A percentile compares a stretch with the other conserved stretches of the same genome.
These are phyloP conservation scores for Acanthosepion pharaonis DNA, from an alignment of 2,888 invertebrate genomes.

Conservation along the genomic window DNA sequence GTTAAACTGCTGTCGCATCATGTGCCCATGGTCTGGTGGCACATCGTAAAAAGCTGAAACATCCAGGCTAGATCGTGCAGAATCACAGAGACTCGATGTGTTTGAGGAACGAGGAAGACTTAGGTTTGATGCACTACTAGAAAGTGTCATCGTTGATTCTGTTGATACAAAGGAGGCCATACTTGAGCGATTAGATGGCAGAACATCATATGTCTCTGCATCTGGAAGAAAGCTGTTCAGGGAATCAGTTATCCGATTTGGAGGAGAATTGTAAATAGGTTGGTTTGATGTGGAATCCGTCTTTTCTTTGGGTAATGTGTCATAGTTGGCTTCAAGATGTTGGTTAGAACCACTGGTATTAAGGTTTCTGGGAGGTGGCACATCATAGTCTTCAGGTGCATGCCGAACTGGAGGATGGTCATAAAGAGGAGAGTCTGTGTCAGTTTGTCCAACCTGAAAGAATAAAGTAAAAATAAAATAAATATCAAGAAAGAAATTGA, in stretches of 20 bases:
- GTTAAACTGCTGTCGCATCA: constrained; percentile 63
- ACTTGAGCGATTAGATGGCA: constrained; percentile 72
- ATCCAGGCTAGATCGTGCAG: constrained; percentile 77
- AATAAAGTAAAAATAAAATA: not conserved
- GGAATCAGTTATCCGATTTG: not conserved
- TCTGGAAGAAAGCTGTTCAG: constrained; percentile 47
- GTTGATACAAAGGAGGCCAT: constrained; percentile 72
- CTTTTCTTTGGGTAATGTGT: constrained; percentile 77
- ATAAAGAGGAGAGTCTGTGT: constrained; percentile 52
- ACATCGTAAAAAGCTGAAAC: constrained; percentile 69
- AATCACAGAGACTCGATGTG: constrained; percentile 78
- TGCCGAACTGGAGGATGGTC: constrained; percentile 51
- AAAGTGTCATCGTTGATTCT: constrained; percentile 70
- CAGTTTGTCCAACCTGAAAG: constrained; percentile 44
- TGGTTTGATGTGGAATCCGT: constrained; percentile 65
- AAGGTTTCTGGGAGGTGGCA: constrained; percentile 63
- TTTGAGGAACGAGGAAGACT: constrained; percentile 77
- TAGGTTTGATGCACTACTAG: constrained; percentile 75
- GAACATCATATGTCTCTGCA: constrained; percentile 56
- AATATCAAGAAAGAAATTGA: too few relatives aligned
- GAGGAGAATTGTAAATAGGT: constrained; percentile 54
- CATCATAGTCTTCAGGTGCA: constrained; percentile 65
- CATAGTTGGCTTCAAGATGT: constrained; percentile 68
- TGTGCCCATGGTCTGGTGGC: constrained; percentile 59
- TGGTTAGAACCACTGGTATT: constrained; percentile 45